Evolutionary conservation across 2,113 vertebrate species (phyloP).

Genomic region (Callocephalon fimbriatum): DNA sequence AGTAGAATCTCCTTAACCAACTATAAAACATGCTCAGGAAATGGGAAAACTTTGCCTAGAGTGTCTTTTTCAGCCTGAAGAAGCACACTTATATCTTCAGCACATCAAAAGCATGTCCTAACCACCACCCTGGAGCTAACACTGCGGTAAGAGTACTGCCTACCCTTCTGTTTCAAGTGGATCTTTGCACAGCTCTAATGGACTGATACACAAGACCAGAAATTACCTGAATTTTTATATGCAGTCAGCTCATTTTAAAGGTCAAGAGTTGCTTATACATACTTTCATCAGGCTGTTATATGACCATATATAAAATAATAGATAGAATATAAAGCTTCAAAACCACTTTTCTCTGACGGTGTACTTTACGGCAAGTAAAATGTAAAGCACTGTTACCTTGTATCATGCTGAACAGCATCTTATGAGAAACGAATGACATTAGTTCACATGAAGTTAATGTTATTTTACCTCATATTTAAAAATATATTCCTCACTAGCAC

Average conservation of each 20-base stretch:
- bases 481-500: not conserved
- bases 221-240: not conserved
- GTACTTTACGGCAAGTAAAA: not conserved
- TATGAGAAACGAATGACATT: not conserved
- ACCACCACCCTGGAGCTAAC: not conserved
- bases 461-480: not conserved
- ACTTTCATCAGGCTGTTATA: not conserved
- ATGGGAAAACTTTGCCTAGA: not conserved
- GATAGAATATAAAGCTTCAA: not conserved
- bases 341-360: not conserved
- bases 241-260: not conserved
- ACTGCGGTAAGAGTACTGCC: accelerated
- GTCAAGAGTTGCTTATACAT: not conserved
- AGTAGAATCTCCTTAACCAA: not conserved
- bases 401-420: not conserved
- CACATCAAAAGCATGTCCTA: not conserved
- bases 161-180: not conserved
- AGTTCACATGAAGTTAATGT: not conserved
- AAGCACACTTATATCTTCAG: not conserved
- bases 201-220: not conserved
- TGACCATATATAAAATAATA: not conserved
- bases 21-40: not conserved
- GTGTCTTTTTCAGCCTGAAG: not conserved
- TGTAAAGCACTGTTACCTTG: not conserved
- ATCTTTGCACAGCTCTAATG: not conserved